phyloP scores from a whole-genome alignment of 2,797 vertebrate genomes.

The Cichlasoma orientale region DNA sequence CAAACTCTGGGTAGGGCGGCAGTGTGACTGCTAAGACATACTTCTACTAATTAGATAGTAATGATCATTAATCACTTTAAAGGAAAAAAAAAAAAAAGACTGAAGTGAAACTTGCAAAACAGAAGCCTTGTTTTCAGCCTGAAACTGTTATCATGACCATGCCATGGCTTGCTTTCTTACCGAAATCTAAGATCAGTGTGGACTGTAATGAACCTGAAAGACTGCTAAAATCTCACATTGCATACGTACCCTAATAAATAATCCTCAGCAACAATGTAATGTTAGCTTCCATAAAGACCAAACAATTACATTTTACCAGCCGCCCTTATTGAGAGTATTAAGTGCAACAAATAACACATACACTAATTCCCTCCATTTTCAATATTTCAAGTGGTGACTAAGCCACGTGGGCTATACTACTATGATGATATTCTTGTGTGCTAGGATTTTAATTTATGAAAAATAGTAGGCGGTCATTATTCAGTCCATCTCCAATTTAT shows the following conservation, averaged over 20 bases:
- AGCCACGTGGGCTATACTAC: background rate
- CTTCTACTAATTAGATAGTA: background rate
- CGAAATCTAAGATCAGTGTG: background rate
- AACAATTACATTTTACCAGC: background rate
- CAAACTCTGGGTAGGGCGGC: too few species aligned
- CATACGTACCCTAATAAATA: rapidly evolving
- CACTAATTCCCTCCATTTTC: background rate
- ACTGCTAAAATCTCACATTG: rapidly evolving
- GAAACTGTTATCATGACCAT: background rate
- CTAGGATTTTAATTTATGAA: background rate
- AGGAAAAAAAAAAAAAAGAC: too few species aligned
- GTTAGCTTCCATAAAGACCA: background rate
- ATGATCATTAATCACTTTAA: background rate
- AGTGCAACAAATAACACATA: background rate
- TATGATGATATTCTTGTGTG: background rate
- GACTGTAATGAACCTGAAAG: background rate
- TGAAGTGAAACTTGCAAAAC: background rate
- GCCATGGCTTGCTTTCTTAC: background rate
- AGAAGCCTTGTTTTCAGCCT: background rate
- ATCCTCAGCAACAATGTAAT: background rate
- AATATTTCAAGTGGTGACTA: background rate
- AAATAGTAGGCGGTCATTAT: background rate
- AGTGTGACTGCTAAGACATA: background rate
- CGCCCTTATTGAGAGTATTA: background rate
- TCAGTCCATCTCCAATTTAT: background rate